Percentiles rank a stretch among this genome's conserved stretches.
These are phyloP conservation scores for Atherinomorus stipes DNA, from an alignment of 2,113 vertebrate species.

Conservation along the genomic window DNA sequence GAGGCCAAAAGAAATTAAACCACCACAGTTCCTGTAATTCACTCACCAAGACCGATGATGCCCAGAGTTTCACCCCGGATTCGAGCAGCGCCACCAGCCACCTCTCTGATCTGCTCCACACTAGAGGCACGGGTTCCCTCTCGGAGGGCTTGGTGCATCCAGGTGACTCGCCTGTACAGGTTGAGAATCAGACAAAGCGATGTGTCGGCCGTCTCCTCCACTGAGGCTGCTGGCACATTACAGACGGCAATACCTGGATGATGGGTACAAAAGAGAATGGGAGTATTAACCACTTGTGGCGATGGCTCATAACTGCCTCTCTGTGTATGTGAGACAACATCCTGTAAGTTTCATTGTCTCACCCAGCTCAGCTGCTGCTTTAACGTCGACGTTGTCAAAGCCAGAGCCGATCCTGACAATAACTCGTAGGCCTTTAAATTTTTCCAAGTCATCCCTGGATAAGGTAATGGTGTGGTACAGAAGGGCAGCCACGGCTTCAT, in stretches of 20 bases:
- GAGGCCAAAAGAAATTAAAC: neutral
- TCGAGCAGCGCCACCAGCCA: conserved; percentile 91
- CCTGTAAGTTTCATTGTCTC: conserved; percentile 43
- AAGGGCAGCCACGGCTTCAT: conserved; percentile 90
- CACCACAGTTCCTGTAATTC: accelerated
- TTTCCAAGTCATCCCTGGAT: conserved; percentile 92
- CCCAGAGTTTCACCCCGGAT: conserved; percentile 92
- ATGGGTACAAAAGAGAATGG: neutral
- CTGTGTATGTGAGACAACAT: neutral
- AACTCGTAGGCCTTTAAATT: conserved; percentile 91
- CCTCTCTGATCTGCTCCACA: conserved; percentile 91
- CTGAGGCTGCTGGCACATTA: conserved; percentile 89
- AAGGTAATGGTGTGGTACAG: conserved; percentile 93
- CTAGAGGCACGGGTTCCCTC: conserved; percentile 90
- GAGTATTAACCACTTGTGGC: neutral
- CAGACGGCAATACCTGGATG: conserved; percentile 90
- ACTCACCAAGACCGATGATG: conserved; percentile 91
- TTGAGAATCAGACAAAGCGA: conserved; percentile 92
- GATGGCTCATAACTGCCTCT: neutral
- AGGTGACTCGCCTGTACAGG: conserved; percentile 91
- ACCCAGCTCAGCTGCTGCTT: conserved; percentile 92
- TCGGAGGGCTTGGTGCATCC: conserved; percentile 91
- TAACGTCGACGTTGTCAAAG: conserved; percentile 92
- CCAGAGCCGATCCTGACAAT: conserved; percentile 92
- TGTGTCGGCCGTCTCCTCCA: conserved; percentile 93